Conservation (phyloP, 2,888 invertebrate genomes). For the Boloria selene region DNA sequence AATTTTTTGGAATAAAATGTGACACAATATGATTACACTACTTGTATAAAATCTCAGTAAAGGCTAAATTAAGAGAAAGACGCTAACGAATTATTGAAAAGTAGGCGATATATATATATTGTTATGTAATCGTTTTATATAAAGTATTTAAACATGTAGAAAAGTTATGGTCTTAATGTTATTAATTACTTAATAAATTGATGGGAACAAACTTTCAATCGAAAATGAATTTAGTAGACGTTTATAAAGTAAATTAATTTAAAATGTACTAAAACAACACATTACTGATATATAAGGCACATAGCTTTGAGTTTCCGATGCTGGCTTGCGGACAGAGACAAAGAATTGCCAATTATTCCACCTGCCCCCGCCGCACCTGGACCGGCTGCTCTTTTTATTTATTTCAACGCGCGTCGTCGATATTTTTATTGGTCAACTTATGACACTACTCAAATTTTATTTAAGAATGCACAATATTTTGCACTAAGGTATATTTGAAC, state of each 20-base stretch:
- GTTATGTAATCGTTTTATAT: too few species aligned
- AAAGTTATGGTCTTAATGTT: too few species aligned
- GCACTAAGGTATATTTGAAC: not conserved
- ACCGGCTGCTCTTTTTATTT: conserved; percentile 79
- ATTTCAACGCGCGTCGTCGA: conserved; percentile 71
- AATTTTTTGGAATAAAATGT: conserved; percentile 2
- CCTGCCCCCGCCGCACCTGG: conserved; percentile 79
- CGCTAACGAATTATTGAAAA: too few species aligned
- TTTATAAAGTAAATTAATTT: conserved; percentile 36
- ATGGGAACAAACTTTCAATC: too few species aligned
- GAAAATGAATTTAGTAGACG: too few species aligned
- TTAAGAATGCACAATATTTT: conserved; percentile 35
- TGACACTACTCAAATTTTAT: conserved; percentile 61
- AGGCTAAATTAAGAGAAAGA: too few species aligned
- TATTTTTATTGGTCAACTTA: conserved; percentile 79
- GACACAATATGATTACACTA: too few species aligned
- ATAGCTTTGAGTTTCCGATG: conserved; percentile 59
- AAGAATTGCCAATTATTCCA: conserved; percentile 82
- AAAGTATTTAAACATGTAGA: too few species aligned
- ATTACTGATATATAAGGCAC: conserved; percentile 56
- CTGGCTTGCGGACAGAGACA: conserved; percentile 69
- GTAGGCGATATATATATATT: too few species aligned
- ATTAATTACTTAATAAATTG: too few species aligned
- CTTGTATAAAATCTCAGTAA: too few species aligned
- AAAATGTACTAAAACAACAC: conserved; percentile 57